Evolutionary conservation across 1,140 invertebrate genomes (phyloP), one percentile per base, ranked within the genome.

Genomic region (Argopecten irradians): DNA sequence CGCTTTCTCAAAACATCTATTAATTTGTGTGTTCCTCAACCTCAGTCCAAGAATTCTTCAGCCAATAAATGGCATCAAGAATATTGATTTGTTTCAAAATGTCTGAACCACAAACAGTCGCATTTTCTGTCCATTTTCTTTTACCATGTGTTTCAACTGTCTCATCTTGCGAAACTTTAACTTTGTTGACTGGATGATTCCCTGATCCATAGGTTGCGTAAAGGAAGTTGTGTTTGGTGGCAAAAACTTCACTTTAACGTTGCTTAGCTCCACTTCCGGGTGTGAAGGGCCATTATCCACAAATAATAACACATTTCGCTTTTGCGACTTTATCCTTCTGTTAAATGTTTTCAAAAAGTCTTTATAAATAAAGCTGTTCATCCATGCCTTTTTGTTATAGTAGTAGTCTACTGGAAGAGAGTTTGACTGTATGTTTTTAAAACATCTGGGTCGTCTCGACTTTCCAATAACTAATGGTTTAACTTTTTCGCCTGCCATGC

Each of bases 201-300:
- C 95, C 91, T 95, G 94, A 92, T 96, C 95, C 94, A 96, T 95
- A 19, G 95, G 94, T 87, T 96, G 95, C n/a, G 96, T 88, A 83
- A 95, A 89, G 28, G 93, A 93, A 46, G 95, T 96, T 13, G 93
- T 94, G 91, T 96, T 96, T 41, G 95, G 92, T 88, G 95, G 95
- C 36, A 96, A 92, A 92, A 95, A 96, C 32, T 94, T 91, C 28
- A 95, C 87, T 94, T 94, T 94, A 28, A 96, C 92, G 90, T 96
- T 94, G 5, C 1, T 32, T 0, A 86, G 43, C n/a, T 41, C 34
- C 5, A 87, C 16, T 14, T 87, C 33, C 14, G 89, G 84, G 22
- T 88, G 86, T 11, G n/a, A 28, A 28, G 88, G 41, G 82, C n/a
- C 22, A 34, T 86, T 89, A 43, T 89, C 84, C 1, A 89, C 19